Conservation (phyloP, 2,888 invertebrate genomes). For the Disparrhopalites patrizii region DNA sequence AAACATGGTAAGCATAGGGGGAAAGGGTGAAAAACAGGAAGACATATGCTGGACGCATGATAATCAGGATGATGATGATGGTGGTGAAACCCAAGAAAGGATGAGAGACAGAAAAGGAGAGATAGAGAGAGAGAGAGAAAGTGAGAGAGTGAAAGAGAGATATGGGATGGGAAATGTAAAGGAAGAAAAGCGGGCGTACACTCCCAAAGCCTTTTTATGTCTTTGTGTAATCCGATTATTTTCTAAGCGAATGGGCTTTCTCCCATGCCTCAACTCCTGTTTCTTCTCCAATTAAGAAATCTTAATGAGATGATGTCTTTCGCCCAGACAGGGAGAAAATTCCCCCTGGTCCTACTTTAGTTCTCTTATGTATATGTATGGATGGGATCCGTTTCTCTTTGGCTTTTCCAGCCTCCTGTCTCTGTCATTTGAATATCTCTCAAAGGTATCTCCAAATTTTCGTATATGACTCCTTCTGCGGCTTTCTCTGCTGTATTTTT, state of each 20-base stretch:
- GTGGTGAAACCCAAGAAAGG: background rate
- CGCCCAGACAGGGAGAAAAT: no score
- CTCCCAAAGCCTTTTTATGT: constrained; percentile 37
- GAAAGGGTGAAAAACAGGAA: background rate
- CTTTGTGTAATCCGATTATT: constrained; percentile 46
- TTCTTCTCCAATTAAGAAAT: constrained; percentile 30
- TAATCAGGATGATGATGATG: background rate
- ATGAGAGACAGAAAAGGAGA: background rate
- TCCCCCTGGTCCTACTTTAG: no score
- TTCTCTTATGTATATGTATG: no score
- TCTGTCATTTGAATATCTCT: no score
- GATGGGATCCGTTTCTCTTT: no score
- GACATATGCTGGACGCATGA: background rate
- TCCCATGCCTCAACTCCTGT: constrained; percentile 23
- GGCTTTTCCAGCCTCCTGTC: no score
- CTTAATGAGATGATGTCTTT: constrained; percentile 32
- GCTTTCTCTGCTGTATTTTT: no score
- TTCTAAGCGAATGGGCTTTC: constrained; percentile 27
- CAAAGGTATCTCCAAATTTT: no score
- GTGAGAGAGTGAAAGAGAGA: background rate
- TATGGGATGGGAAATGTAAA: background rate
- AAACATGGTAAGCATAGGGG: no score
- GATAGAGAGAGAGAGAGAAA: background rate
- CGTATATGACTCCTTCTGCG: no score
- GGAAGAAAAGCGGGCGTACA: background rate